Conservation (phyloP, 1,140 invertebrate genomes). For the Drosophila paulistorum region DNA sequence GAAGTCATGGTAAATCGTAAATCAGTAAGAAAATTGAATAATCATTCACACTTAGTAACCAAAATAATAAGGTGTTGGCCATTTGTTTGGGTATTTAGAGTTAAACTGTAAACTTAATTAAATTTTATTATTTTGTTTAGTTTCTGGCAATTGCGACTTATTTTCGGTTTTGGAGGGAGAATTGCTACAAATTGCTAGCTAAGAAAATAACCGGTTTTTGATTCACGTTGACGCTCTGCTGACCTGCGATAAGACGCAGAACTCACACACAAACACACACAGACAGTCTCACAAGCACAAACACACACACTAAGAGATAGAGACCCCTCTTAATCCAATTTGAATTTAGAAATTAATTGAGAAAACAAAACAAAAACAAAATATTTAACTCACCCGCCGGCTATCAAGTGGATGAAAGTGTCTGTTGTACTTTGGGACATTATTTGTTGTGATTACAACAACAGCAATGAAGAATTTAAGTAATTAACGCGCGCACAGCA, state of each 20-base stretch:
- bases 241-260: conserved; percentile 69
- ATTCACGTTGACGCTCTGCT: conserved; percentile 38
- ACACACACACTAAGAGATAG: not conserved
- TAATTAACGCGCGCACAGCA: conserved; percentile 66
- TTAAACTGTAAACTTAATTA: conserved; percentile 34
- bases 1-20: no score
- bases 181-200: conserved; percentile 25
- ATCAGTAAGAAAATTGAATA: no score
- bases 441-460: conserved; percentile 20
- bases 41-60: no score
- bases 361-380: not conserved
- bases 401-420: conserved; percentile 67
- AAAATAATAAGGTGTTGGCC: no score
- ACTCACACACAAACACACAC: conserved; percentile 41
- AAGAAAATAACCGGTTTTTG: conserved; percentile 58
- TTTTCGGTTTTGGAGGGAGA: not conserved
- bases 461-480: not conserved
- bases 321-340: conserved; percentile 8
- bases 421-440: conserved; percentile 72
- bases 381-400: conserved; percentile 65
- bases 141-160: conserved; percentile 63
- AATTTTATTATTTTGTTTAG: conserved; percentile 24
- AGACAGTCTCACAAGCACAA: not conserved
- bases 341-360: conserved; percentile 21
- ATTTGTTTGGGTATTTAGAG: no score